Base-by-base conservation (phyloP, 1,140 invertebrate genomes). In the Cherax quadricarinatus region DNA sequence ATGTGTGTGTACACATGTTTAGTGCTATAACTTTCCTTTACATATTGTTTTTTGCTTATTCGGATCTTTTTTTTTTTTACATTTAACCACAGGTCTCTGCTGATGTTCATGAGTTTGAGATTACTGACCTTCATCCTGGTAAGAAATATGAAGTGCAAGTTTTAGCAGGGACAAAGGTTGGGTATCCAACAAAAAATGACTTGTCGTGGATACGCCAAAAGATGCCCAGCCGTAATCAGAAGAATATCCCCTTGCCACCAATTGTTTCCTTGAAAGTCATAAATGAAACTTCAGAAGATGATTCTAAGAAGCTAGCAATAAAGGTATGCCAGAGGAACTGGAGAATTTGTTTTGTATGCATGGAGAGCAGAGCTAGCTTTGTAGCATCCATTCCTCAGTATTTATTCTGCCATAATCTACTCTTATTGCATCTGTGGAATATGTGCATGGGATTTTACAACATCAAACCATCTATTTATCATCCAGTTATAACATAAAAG, bases 141-240 rank as follows among this genome's bases (percentile, higher is more conserved):
- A 95, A 95, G 88, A 95, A 95, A 88, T 97, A 97, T 93, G 95
- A 96, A 92, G 94, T 97, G 66, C 95, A 96, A 73, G 95, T 97
- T 60, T 93, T 96, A 85, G 96, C 96, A 21, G 95, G 95, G 87
- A 95, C 95, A 1, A 94, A 94, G 80, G 91, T 93, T 4, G 95
- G 95, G 0, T 95, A 94, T 92, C 94, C 95, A 53, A 83, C 91
- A 75, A 91, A 86, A 73, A 93, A 80, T 73, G 73, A 87, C 70
- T 95, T 96, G 91, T 95, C 95, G 14, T 97, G 96, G 96, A 94
- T 94, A 48, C 95, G 93, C 24, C 94, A 95, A 48, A 95, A 95
- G 49, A 96, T 96, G 95, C 96, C 96, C 53, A 91, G 94, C 80
- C 88, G 90, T 12, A 85, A 86, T 21, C 88, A 80, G 9, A 80